Evolutionary conservation across 1,140 invertebrate species (phyloP), one percentile per base, ranked within the genome.

Genomic region (Drosophila micromelanica): DNA sequence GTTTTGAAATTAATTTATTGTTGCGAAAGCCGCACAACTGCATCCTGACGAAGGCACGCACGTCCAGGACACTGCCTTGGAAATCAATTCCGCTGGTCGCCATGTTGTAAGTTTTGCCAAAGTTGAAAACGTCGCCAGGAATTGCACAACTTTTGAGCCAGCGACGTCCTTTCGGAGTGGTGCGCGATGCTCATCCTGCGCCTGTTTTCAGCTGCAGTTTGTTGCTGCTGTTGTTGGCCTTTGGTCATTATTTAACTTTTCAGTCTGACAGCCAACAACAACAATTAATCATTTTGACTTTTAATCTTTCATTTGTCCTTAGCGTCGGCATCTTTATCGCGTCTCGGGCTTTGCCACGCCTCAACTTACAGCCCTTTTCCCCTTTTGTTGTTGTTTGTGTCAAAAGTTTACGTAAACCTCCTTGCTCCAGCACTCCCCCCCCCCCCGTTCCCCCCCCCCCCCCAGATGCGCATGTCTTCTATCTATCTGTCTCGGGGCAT

Each of bases 221-320:
- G 30, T n/a, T 43, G 27, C 13, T 43, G 27, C 13, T 17, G 42
- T 20, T 42, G 9, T 15, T 52, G 30, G 59, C 45, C 54, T 35
- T 55, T 55, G 67, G 49, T 67, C 55, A 57, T 67, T 73, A 73
- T 67, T 73, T 67, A 65, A 60, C 38, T 67, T 73, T 73, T n/a
- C 55, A 52, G 57, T 54, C 51, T 23, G 57, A 30, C 42, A 56
- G 40, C 56, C 56, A 60, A 49, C 63, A 73, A 68, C 62, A 78
- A 78, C 59, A 78, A 76, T 78, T 78, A 76, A 78, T 78, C 76
- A 78, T 76, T 78, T 78, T 76, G 68, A 76, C 73, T 72, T 63
- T 72, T 73, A 78, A 78, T 76, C 73, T 78, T 78, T 76, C 73
- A 78, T 78, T 78, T 78, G 73, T 76, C 59, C 59, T 74, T 48